Evolutionary conservation across 2,113 vertebrate genomes (phyloP).

Genomic region (Anoplopoma fimbria): DNA sequence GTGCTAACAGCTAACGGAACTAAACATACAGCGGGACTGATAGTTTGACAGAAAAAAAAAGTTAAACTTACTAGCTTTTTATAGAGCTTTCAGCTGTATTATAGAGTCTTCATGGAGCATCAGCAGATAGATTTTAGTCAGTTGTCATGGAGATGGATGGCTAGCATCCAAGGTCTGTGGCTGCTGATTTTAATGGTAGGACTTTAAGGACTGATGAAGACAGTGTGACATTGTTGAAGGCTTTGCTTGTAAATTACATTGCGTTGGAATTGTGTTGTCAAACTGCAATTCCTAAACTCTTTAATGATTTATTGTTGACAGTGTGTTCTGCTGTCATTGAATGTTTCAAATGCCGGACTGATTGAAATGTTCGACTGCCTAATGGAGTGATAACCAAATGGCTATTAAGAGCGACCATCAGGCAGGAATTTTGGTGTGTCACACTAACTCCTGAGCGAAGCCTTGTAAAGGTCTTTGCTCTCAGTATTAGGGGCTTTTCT

Average conservation of each 20-base stretch:
- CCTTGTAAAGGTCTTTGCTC: conserved; percentile 61
- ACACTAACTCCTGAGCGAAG: conserved; percentile 46
- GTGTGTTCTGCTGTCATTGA: background rate
- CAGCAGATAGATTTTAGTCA: background rate
- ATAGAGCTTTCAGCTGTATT: background rate
- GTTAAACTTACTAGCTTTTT: background rate
- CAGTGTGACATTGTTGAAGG: background rate
- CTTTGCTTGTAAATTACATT: background rate
- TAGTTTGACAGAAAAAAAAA: background rate
- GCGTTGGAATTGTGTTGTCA: background rate
- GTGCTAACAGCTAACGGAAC: too few species aligned
- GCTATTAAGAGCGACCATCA: conserved; percentile 33
- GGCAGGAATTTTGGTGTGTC: conserved; percentile 26
- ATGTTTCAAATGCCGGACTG: conserved; percentile 3
- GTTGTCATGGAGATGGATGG: too few species aligned
- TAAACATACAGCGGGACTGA: too few species aligned
- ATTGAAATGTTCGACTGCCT: conserved; percentile 12
- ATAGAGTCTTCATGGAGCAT: background rate
- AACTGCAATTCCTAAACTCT: background rate
- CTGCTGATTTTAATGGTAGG: background rate
- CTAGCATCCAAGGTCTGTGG: background rate
- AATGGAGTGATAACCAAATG: conserved; percentile 47
- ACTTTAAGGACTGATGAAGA: background rate
- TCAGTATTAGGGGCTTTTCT: conserved; percentile 66
- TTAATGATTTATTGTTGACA: background rate